Conservation (phyloP, 2,797 vertebrate species). For the Rhinogobio ventralis region DNA sequence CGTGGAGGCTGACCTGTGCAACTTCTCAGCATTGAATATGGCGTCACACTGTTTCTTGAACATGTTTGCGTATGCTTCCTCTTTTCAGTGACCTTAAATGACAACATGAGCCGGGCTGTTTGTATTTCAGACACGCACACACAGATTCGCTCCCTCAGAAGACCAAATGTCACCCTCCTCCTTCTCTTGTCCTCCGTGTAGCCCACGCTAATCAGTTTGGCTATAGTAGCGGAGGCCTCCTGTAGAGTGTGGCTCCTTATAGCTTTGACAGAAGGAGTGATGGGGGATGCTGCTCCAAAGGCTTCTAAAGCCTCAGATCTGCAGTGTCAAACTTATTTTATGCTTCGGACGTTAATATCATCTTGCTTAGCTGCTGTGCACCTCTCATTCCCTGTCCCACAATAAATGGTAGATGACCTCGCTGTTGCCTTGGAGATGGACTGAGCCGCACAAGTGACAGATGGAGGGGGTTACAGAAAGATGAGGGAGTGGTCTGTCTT, state of each 20-base stretch:
- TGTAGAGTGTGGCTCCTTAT: conserved; percentile 38
- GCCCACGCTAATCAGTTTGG: conserved; percentile 42
- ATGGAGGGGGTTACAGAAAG: conserved; percentile 62
- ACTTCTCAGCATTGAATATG: background rate
- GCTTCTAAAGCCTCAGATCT: conserved; percentile 20
- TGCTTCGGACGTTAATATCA: conserved; percentile 14
- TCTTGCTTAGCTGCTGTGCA: conserved; percentile 1
- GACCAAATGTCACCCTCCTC: conserved; percentile 52
- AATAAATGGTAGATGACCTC: conserved; percentile 46
- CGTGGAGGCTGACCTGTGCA: background rate
- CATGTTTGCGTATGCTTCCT: background rate
- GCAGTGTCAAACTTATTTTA: conserved; percentile 37
- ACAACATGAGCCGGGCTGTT: conserved; percentile 27
- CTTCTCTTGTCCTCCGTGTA: conserved; percentile 45
- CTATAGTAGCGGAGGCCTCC: conserved; percentile 39
- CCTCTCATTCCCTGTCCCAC: background rate
- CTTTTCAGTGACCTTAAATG: conserved; percentile 34
- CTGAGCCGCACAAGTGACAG: conserved; percentile 59
- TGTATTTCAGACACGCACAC: conserved; percentile 36
- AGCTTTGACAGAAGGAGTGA: conserved; percentile 32
- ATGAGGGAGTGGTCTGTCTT: conserved; percentile 46
- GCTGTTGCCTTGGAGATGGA: conserved; percentile 54
- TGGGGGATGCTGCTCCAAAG: conserved; percentile 1
- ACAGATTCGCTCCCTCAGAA: conserved; percentile 9
- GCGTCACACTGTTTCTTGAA: background rate